Conservation (phyloP, 2,888 invertebrate genomes). For the Aleiodes alternator region DNA sequence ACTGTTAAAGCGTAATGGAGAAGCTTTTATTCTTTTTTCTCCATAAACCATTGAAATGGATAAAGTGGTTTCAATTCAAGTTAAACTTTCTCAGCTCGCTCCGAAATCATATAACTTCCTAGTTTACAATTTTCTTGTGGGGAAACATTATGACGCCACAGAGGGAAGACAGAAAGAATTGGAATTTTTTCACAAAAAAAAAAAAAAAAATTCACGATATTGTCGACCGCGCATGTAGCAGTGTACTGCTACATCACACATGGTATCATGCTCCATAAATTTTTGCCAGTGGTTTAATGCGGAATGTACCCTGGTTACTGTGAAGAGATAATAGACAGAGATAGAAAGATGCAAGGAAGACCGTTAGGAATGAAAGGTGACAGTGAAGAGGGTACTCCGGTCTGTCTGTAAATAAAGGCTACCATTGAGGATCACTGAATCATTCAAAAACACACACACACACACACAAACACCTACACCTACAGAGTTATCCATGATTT, state of each 20-base stretch:
- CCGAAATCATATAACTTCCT: no score
- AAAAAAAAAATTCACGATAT: not conserved
- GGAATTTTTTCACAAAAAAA: no score
- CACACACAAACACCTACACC: no score
- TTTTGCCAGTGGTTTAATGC: not conserved
- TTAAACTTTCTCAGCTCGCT: no score
- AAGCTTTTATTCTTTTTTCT: no score
- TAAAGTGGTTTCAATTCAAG: no score
- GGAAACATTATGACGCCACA: slow-evolving; percentile 9
- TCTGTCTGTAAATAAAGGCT: not conserved
- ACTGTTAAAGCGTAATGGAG: no score
- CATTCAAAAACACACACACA: no score
- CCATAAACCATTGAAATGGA: no score
- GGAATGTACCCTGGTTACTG: not conserved
- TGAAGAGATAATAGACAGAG: not conserved
- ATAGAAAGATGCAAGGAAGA: not conserved
- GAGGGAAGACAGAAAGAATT: not conserved
- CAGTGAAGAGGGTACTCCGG: not conserved
- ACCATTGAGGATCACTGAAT: not conserved
- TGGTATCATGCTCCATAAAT: no score
- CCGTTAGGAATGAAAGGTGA: slow-evolving; percentile 25
- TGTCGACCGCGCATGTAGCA: no score
- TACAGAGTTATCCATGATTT: not conserved
- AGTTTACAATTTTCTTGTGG: not conserved
- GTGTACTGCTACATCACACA: no score